Evolutionary conservation across 2,797 vertebrate genomes (phyloP).

Genomic region (Pitangus sulphuratus): DNA sequence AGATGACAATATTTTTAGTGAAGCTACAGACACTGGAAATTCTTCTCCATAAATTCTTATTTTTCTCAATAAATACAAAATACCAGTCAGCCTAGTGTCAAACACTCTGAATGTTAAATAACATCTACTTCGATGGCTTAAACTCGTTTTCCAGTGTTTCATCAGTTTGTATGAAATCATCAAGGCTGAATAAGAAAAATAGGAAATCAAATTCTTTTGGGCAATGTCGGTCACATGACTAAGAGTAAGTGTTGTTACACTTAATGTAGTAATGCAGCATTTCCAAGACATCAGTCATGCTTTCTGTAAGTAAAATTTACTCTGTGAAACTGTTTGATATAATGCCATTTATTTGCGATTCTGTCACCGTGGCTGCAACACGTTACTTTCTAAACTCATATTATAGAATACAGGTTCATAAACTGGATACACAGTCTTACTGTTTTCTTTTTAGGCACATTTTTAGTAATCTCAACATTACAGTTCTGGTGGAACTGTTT

Average conservation of each 20-base stretch:
- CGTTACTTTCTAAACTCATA: not conserved
- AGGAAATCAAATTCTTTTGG: not conserved
- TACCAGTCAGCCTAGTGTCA: not conserved
- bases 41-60: not conserved
- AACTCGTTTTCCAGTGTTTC: not conserved
- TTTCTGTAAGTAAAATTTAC: not conserved
- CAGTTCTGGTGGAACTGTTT: not conserved
- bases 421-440: not conserved
- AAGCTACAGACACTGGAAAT: not conserved
- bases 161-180: not conserved
- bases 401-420: not conserved
- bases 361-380: not conserved
- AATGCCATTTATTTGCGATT: not conserved
- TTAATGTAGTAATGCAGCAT: not conserved
- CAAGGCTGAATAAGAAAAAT: not conserved
- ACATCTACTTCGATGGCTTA: not conserved
- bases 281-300: not conserved
- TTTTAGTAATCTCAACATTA: not conserved
- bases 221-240: not conserved
- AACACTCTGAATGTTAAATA: not conserved
- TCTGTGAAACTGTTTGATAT: not conserved
- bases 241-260: not conserved
- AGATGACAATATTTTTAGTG: not conserved
- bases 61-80: not conserved
- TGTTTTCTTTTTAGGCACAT: not conserved